Evolutionary conservation across 2,797 vertebrate genomes (phyloP).

Genomic region (Sternotherus odoratus): DNA sequence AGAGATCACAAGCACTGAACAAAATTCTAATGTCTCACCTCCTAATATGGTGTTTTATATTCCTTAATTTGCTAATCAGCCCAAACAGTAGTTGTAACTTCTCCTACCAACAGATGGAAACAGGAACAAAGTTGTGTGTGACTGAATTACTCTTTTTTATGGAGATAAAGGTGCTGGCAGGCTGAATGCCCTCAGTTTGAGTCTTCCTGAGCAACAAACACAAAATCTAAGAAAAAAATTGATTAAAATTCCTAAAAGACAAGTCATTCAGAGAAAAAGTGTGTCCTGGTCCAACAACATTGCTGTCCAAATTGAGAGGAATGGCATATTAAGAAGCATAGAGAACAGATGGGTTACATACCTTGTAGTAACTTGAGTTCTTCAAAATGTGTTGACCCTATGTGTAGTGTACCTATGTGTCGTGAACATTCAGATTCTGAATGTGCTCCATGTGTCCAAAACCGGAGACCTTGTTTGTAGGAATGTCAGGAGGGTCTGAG

Average conservation of each 20-base stretch:
- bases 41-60: neutral
- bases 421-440: neutral
- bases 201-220: neutral
- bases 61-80: neutral
- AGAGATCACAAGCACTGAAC: slow-evolving; percentile 24
- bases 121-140: neutral
- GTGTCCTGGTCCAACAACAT: neutral
- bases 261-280: neutral
- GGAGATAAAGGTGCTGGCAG: neutral
- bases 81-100: neutral
- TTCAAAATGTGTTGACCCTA: neutral
- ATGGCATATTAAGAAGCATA: neutral
- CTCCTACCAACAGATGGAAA: neutral
- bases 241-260: neutral
- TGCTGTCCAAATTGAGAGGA: neutral
- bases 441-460: neutral
- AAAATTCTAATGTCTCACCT: neutral
- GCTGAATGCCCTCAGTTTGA: neutral
- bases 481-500: neutral
- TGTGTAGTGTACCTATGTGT: neutral
- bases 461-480: neutral
- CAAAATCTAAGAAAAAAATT: neutral
- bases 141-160: neutral
- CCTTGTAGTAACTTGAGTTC: neutral
- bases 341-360: neutral